phyloP scores from a whole-genome alignment of 1,140 invertebrate genomes.

The Danaus plexippus region DNA sequence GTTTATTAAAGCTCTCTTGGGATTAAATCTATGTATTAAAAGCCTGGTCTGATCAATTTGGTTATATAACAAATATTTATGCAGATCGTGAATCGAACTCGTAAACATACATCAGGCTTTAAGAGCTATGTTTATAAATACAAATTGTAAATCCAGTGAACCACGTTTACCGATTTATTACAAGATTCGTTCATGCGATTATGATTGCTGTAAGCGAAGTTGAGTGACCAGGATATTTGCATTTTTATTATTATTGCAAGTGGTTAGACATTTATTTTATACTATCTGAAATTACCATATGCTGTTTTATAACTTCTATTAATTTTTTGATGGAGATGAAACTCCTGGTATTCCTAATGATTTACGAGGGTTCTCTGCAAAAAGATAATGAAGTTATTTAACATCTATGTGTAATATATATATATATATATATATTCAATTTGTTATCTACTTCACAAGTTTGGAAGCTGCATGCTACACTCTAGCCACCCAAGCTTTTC shows the following conservation, averaged over 20 bases:
- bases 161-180: constrained; percentile 27
- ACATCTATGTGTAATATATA: too few species aligned
- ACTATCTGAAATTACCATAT: constrained; percentile 1
- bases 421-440: too few species aligned
- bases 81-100: constrained; percentile 5
- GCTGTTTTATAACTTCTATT: constrained; percentile 14
- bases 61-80: constrained; percentile 22
- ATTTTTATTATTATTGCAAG: constrained; percentile 30
- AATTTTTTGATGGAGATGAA: constrained; percentile 8
- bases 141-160: constrained; percentile 37
- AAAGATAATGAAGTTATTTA: too few species aligned
- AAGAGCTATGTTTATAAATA: constrained; percentile 46
- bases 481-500: too few species aligned
- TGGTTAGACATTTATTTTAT: constrained; percentile 16
- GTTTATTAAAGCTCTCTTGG: constrained; percentile 1
- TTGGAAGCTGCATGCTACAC: too few species aligned
- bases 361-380: too few species aligned
- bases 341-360: too few species aligned
- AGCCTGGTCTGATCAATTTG: constrained; percentile 12
- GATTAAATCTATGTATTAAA: constrained; percentile 14
- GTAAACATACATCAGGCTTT: constrained; percentile 37
- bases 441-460: too few species aligned
- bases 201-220: constrained; percentile 26
- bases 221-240: constrained; percentile 31
- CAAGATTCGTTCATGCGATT: constrained; percentile 35